Evolutionary conservation across 2,888 invertebrate species (phyloP), one percentile per base, ranked within the genome.

Genomic region (Macrosoma leucophasiata): DNA sequence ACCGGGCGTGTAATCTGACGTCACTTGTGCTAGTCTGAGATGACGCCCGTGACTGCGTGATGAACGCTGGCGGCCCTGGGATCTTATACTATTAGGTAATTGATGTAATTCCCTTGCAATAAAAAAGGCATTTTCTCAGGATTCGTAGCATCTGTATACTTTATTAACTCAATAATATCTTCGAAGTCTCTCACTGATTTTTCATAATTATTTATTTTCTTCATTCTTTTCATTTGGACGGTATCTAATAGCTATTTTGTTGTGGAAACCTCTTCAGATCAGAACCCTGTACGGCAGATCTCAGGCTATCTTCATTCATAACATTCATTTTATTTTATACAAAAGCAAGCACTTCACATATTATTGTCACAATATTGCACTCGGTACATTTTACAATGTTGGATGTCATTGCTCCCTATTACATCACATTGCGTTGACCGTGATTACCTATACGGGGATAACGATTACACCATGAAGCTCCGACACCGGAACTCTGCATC

Each of bases 321-420:
- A 33, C 32, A 12, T 32, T 24, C n/a, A 32, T 4, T 18, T 33
- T 28, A 15, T 37, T 37, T 19, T 11, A 19, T 0, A 43, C 11
- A 19, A 37, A 43, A 1, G 43, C 34, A 3, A 43, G 20, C n/a
- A 43, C 38, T 32, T 43, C 40, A 23, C 31, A 31, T 14, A 44
- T n/a, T n/a, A n/a, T n/a, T n/a, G n/a, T 41, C 1, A 44, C 39
- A 6, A 44, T 27, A 14, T 44, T 44, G 8, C 43, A 44, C 9
- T 13, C 27, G 1, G 29, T 8, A 27, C 41, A 35, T 27, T 41
- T 41, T 6, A 41, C n/a, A n/a, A n/a, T n/a, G n/a, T n/a, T n/a
- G n/a, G n/a, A n/a, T n/a, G n/a, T n/a, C n/a, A n/a, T n/a, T n/a
- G n/a, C n/a, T n/a, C n/a, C n/a, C n/a, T n/a, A n/a, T n/a, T n/a